Conservation (phyloP, 2,888 invertebrate genomes). For the Dasysyrphus tricinctus region DNA sequence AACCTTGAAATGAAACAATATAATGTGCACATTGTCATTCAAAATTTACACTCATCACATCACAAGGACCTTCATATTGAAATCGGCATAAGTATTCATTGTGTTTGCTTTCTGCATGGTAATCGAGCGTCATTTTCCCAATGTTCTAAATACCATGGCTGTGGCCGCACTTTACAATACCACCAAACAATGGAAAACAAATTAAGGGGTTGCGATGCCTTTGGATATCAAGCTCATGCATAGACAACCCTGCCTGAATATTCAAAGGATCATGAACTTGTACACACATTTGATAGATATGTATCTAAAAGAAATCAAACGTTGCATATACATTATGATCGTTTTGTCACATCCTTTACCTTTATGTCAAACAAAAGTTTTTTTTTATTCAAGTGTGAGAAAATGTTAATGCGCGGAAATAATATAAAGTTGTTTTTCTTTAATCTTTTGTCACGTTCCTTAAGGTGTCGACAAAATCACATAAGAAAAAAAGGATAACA, state of each 20-base stretch:
- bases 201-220: constrained; percentile 63
- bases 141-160: constrained; percentile 31
- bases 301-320: constrained; percentile 30
- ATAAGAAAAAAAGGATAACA: constrained; percentile 64
- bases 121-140: constrained; percentile 64
- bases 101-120: constrained; percentile 33
- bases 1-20: constrained; percentile 45
- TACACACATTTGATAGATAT: constrained; percentile 4
- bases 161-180: constrained; percentile 60
- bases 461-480: constrained; percentile 68
- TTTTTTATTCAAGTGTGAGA: constrained; percentile 37
- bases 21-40: constrained; percentile 10
- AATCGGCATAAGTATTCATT: neutral
- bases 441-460: constrained; percentile 47
- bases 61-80: constrained; percentile 16
- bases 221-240: neutral
- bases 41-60: constrained; percentile 22
- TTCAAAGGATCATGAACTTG: constrained; percentile 21
- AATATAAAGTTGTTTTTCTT: constrained; percentile 40
- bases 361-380: neutral
- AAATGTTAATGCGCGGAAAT: constrained; percentile 47
- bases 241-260: neutral
- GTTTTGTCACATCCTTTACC: neutral
- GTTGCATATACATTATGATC: constrained; percentile 16
- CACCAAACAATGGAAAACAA: constrained; percentile 60